A percentile compares a stretch with the other conserved stretches of the same genome.
These are phyloP conservation scores for Junonia oenone DNA, from an alignment of 2,888 invertebrate species.

Conservation along the genomic window DNA sequence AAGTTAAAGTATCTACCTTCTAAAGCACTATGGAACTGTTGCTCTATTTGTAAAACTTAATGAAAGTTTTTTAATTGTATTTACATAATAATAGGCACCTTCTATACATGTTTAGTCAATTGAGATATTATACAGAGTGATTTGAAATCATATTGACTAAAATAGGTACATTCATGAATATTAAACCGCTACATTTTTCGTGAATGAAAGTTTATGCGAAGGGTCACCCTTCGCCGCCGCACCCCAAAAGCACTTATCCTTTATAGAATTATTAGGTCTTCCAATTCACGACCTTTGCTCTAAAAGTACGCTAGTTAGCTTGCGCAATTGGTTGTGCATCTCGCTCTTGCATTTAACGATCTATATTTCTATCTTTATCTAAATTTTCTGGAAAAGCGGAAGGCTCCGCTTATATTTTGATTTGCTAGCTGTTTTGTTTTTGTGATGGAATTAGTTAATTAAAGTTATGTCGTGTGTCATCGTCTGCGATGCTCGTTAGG, in stretches of 20 bases:
- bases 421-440: not conserved
- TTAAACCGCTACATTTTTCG: not conserved
- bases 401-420: not conserved
- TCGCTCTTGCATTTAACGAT: not conserved
- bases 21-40: too few species aligned
- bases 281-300: not conserved
- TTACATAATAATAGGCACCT: too few species aligned
- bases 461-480: not conserved
- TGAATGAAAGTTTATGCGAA: not conserved
- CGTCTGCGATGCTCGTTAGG: not conserved
- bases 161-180: not conserved
- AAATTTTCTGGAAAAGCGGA: not conserved
- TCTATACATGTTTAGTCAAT: too few species aligned
- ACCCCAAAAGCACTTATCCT: not conserved
- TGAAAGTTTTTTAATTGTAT: too few species aligned
- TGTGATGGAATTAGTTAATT: not conserved
- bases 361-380: not conserved
- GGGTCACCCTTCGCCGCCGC: too few species aligned
- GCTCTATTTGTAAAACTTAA: too few species aligned
- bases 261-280: not conserved
- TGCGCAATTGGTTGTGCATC: not conserved
- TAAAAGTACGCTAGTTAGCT: not conserved
- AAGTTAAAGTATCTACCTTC: too few species aligned
- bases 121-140: too few species aligned
- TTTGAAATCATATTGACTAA: too few species aligned